phyloP scores from a whole-genome alignment of 1,140 invertebrate genomes.

The Drosophila gunungcola region DNA sequence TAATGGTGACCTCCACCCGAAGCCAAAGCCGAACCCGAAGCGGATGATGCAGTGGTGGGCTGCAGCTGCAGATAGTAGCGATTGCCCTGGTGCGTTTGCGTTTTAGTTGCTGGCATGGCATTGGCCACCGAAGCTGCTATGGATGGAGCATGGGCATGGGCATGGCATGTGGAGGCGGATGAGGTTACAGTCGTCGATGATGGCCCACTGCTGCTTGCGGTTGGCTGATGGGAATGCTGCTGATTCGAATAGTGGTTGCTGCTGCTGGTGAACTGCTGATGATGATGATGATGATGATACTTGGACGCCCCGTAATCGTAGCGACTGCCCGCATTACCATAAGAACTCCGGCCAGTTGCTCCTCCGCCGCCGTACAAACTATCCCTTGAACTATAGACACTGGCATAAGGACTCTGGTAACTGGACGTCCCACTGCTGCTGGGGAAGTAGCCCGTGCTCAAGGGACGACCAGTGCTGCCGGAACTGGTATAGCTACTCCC shows the following conservation, averaged over 20 bases:
- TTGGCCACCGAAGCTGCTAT: conserved; percentile 33
- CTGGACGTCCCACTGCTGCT: conserved; percentile 43
- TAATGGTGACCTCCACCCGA: conserved; percentile 39
- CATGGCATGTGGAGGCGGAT: conserved; percentile 55
- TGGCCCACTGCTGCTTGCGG: conserved; percentile 17
- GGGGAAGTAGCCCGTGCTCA: conserved; percentile 75
- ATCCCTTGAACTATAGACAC: conserved; percentile 75
- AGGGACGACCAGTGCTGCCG: conserved; percentile 57
- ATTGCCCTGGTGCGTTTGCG: conserved; percentile 49
- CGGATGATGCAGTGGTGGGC: conserved; percentile 19
- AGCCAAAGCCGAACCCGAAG: conserved; percentile 11
- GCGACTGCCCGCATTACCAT: conserved; percentile 58
- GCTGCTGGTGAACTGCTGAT: conserved; percentile 40
- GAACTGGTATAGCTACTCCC: conserved; percentile 57
- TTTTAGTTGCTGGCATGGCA: conserved; percentile 35
- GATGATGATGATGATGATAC: conserved; percentile 44
- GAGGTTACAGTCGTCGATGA: conserved; percentile 23
- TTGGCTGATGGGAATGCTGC: conserved; percentile 34
- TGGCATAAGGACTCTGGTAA: conserved; percentile 82
- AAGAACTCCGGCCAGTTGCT: conserved; percentile 12
- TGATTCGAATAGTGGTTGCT: conserved; percentile 48
- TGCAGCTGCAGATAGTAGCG: conserved; percentile 63
- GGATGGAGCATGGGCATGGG: conserved; percentile 24
- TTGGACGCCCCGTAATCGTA: conserved; percentile 66
- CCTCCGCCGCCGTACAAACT: conserved; percentile 74